Base-by-base conservation (phyloP, 2,797 vertebrate species). In the Galagoides demidoff region DNA sequence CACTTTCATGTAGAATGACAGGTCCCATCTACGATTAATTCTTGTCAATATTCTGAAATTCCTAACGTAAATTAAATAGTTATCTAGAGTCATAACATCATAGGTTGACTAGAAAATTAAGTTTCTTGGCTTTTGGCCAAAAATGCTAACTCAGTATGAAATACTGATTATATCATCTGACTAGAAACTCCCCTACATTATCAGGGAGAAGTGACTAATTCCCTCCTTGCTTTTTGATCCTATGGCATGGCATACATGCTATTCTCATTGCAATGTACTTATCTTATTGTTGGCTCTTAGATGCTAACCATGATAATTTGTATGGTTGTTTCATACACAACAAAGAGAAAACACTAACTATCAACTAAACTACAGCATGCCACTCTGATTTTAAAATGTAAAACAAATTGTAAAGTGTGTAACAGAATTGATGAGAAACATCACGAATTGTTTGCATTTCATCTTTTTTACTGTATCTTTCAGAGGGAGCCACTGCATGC, bases 91-190 rank as follows among this genome's bases (percentile, higher is more conserved):
- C 73, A 70, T 39, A 89, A 85, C 79, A 88, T 77, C 10, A 55
- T 11, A 77, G 49, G 29, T 34, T 63, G 90, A 55, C 12, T 78
- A 39, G 87, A 82, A 70, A 59, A 71, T 81, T 34, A 84, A 82
- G 29, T 59, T 63, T 73, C 52, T 90, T 95, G 74, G 78, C 37
- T 95, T 92, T 85, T 45, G 70, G 14, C 45, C 37, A 59, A 93
- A 90, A 90, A 68, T 45, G 7, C 29, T 92, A 68, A 89, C 19
- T 96, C 39, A 16, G 3, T 78, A 52, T 52, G 43, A 81, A 95
- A 93, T 57, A 52, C 37, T 52, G 59, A 92, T 88, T 29, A 70
- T 55, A 57, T 88, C 52, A 25, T 92, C 74, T 92, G 37, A 95
- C 95, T 85, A 92, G 27, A 90, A 70, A 76, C 25, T 94, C 43